Percentiles rank a stretch among this genome's conserved stretches.
These are phyloP conservation scores for Drosophila seguyi DNA, from an alignment of 1,140 invertebrate species.

Conservation along the genomic window DNA sequence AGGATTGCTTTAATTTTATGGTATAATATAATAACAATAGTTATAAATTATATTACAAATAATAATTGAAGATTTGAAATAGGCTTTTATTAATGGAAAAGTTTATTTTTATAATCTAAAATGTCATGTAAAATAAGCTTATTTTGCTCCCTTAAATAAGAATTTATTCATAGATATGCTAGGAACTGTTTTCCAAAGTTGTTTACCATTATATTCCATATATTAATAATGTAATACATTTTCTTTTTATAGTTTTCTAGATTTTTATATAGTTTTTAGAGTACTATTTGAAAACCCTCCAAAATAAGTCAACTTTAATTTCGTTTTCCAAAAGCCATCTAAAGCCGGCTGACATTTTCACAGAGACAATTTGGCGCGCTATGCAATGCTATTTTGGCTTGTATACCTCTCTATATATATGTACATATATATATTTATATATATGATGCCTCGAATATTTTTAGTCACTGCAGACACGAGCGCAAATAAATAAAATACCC, in stretches of 20 bases:
- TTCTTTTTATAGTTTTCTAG: not conserved
- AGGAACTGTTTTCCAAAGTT: not conserved
- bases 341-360: conserved; percentile 31
- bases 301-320: not conserved
- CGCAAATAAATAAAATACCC: conserved; percentile 38
- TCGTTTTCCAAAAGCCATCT: conserved; percentile 1
- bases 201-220: not conserved
- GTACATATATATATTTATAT: not conserved
- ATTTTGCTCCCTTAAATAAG: too few relatives aligned
- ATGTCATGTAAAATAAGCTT: too few relatives aligned
- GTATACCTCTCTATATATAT: not conserved
- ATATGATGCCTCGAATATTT: conserved; percentile 27
- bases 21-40: too few relatives aligned
- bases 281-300: not conserved
- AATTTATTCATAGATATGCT: not conserved
- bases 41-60: too few relatives aligned
- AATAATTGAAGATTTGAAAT: too few relatives aligned
- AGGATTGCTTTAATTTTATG: too few relatives aligned
- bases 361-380: conserved; percentile 40
- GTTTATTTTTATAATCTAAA: too few relatives aligned
- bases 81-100: too few relatives aligned
- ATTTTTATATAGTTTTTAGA: not conserved
- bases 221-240: not conserved
- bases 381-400: conserved; percentile 22
- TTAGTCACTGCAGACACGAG: conserved; percentile 42